Evolutionary conservation across 2,797 vertebrate species (phyloP), one percentile per base, ranked within the genome.

Genomic region (Otolemur crassicaudatus): DNA sequence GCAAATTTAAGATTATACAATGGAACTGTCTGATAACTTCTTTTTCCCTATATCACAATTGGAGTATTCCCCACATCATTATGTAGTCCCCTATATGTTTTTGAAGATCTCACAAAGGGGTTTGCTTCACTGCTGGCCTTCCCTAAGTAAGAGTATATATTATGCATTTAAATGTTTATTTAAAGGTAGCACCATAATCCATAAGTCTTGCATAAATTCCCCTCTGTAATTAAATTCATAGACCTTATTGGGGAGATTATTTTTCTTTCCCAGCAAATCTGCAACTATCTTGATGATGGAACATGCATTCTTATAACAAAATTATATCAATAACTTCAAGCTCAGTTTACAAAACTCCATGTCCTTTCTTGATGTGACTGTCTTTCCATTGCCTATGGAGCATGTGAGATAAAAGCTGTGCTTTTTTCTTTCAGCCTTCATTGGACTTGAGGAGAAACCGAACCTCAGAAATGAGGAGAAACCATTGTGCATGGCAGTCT

Each of bases 91-190:
- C 53, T 27, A 63, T 27, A 31, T 79, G 13, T 86, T 95, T 92
- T 73, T 14, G 61, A 89, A 87, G 37, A 56, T 34, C 27, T 61
- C 34, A 67, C 46, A 77, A 70, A 60, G 5, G 19, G 19, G 76
- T 67, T 95, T 58, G 63, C 29, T 91, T 94, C 37, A 7, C 9
- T 22, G 11, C n/a, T 91, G 46, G 20, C 53, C 25, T 94, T 49
- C 70, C 29, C 0, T 65, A 73, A 84, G 13, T 58, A 81, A 92
- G 49, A 88, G 73, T 93, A 86, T 63, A 82, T 27, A 43, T 2
- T 10, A 14, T 76, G 20, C 34, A 34, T 70, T 86, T 91, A 86
- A 84, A 88, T 96, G 58, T 72, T 92, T 94, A 70, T 90, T 87
- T 96, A 65, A 19, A 72, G 19, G 31, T 58, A 81, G 7, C 13